A percentile compares a stretch with the other conserved stretches of the same genome.
phyloP scores from a whole-genome alignment of 53 echinoderm and acorn worm genomes.

The Hippasteria phrygiana region DNA sequence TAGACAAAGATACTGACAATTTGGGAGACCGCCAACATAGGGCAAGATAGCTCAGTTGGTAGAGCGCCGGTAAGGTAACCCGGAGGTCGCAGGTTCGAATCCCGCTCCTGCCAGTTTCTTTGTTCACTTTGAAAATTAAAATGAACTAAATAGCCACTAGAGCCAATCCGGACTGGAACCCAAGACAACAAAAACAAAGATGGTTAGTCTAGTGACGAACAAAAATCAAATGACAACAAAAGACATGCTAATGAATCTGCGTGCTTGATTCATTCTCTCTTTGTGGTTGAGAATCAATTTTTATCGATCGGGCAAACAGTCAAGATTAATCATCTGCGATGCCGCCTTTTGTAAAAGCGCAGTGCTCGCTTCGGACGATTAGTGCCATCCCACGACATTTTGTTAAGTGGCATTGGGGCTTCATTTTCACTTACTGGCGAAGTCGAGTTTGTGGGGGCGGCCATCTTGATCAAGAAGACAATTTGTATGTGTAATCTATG shows the following conservation, averaged over 20 bases:
- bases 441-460: not conserved
- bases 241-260: not conserved
- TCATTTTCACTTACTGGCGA: not conserved
- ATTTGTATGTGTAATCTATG: too few species aligned
- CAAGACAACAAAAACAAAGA: too few species aligned
- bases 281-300: conserved; percentile 6
- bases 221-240: not conserved
- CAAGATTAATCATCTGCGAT: conserved; percentile 10
- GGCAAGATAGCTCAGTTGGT: too few species aligned
- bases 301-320: not conserved
- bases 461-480: conserved; percentile 16
- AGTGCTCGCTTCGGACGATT: not conserved
- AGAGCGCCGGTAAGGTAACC: too few species aligned
- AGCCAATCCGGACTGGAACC: too few species aligned
- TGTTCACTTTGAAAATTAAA: too few species aligned
- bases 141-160: too few species aligned
- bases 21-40: too few species aligned
- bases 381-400: conserved; percentile 4
- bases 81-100: too few species aligned
- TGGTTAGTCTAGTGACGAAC: too few species aligned
- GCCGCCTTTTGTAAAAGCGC: not conserved
- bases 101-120: too few species aligned
- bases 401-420: not conserved
- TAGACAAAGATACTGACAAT: too few species aligned
- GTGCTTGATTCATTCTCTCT: not conserved